phyloP scores from a whole-genome alignment of 2,888 invertebrate species.

The Prosapia bicincta region DNA sequence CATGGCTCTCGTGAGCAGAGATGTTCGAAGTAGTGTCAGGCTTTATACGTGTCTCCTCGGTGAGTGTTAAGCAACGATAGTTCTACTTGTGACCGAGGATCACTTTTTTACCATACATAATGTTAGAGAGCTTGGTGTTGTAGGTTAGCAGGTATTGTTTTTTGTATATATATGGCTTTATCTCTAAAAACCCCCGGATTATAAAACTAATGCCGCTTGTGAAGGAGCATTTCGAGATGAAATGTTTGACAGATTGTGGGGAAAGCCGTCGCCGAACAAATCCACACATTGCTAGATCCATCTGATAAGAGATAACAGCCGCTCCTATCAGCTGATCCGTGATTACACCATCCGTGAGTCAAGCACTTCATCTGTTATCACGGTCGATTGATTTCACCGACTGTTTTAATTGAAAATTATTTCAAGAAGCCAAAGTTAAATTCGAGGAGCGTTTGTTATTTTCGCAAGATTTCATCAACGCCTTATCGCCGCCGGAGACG shows the following conservation, averaged over 20 bases:
- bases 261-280: neutral
- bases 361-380: neutral
- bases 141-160: too few species aligned
- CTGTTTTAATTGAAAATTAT: neutral
- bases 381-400: neutral
- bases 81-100: too few species aligned
- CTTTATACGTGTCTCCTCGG: too few species aligned
- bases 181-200: too few species aligned
- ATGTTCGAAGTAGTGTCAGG: too few species aligned
- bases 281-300: neutral
- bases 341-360: neutral
- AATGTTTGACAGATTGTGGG: neutral
- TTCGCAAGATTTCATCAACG: neutral
- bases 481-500: neutral
- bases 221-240: too few species aligned
- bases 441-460: neutral
- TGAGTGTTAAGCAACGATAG: too few species aligned
- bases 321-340: neutral
- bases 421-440: neutral
- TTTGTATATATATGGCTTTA: too few species aligned
- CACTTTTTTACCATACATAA: too few species aligned
- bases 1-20: too few species aligned
- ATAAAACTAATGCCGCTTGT: too few species aligned
- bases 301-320: slow-evolving; percentile 2
- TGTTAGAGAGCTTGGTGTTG: too few species aligned